Percentiles rank a stretch among this genome's conserved stretches.
phyloP scores from a whole-genome alignment of 2,113 vertebrate genomes.

The Brachirus orientalis region DNA sequence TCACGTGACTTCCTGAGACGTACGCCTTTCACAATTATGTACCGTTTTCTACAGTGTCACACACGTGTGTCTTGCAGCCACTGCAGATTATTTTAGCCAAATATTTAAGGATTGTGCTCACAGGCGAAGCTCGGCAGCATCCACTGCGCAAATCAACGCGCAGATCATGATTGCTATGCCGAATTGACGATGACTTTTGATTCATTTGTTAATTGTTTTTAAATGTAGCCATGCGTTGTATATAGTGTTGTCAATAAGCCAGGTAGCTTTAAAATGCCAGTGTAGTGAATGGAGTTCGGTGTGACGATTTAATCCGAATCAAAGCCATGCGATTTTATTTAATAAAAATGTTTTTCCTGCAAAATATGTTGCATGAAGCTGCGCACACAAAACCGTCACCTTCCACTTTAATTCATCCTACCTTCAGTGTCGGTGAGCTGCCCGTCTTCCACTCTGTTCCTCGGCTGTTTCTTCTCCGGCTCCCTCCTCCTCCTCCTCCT shows the following conservation, averaged over 20 bases:
- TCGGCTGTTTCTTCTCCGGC: slow-evolving; percentile 1
- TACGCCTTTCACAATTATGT: background rate
- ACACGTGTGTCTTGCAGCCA: background rate
- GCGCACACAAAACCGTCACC: background rate
- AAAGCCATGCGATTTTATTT: background rate
- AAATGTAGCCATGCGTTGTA: fast-evolving
- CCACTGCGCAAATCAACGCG: background rate
- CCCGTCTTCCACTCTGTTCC: slow-evolving; percentile 7
- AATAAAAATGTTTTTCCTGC: background rate
- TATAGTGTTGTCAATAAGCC: background rate
- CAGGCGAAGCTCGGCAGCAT: background rate
- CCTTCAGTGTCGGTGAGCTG: slow-evolving; percentile 41
- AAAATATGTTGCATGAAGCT: background rate
- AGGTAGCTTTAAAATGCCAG: slow-evolving; percentile 3
- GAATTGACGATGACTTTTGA: background rate
- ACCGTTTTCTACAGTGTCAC: no score
- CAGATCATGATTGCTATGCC: background rate
- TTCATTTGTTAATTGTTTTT: background rate
- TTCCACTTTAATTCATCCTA: slow-evolving; percentile 33
- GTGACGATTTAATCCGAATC: background rate
- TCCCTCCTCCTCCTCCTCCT: background rate
- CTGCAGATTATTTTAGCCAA: background rate
- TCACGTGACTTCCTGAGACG: background rate
- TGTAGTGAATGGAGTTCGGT: slow-evolving; percentile 34
- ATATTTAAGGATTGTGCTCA: no score